Conservation (phyloP, 2,113 vertebrate genomes). For the Crotalus helleri region DNA sequence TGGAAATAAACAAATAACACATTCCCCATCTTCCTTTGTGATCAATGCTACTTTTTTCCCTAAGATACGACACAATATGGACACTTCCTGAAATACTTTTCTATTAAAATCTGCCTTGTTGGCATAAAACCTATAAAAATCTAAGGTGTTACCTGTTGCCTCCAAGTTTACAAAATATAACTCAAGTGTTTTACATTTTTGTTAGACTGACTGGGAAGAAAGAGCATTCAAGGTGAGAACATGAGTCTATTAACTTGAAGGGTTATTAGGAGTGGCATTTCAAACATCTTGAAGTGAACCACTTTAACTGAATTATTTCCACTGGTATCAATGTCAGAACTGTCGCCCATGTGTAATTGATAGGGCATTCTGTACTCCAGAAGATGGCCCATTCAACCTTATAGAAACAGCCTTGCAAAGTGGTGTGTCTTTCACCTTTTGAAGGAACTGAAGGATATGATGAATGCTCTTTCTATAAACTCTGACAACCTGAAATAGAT, state of each 20-base stretch:
- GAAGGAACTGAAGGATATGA: not conserved
- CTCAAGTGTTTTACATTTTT: not conserved
- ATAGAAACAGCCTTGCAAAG: not conserved
- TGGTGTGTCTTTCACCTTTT: not conserved
- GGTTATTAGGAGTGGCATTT: constrained; percentile 14
- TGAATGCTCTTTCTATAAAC: not conserved
- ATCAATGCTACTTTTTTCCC: accelerated
- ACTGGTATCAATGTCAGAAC: not conserved
- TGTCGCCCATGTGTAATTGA: not conserved
- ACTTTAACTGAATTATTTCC: not conserved
- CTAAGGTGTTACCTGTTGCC: constrained; percentile 21
- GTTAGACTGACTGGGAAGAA: not conserved
- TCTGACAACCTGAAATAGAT: not conserved
- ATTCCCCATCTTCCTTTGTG: not conserved
- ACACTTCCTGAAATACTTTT: accelerated
- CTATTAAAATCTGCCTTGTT: not conserved
- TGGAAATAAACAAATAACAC: not conserved
- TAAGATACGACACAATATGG: accelerated
- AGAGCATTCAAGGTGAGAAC: not conserved
- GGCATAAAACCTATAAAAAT: not conserved
- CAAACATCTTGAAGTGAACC: not conserved
- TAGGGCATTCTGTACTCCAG: accelerated
- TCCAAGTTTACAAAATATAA: not conserved
- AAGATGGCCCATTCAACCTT: accelerated
- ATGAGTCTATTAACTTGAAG: not conserved